Conservation (phyloP, 2,113 vertebrate species). For the Arvicanthis niloticus region DNA sequence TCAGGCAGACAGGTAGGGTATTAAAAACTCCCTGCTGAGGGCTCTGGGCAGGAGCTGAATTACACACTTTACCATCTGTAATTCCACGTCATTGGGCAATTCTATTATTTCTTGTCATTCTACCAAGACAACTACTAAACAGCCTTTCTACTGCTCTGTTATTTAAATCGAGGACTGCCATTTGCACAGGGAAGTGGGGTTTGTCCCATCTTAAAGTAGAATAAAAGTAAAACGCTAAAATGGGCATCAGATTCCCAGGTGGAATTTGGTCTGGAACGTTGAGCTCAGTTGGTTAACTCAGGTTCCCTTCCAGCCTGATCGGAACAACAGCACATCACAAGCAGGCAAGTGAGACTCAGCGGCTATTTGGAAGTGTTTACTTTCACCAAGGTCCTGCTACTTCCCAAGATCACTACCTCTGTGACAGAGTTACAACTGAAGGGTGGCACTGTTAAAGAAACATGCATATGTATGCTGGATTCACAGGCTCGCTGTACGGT, state of each 20-base stretch:
- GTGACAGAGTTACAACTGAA: not conserved
- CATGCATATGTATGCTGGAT: not conserved
- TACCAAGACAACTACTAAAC: constrained; percentile 25
- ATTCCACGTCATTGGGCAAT: constrained; percentile 14
- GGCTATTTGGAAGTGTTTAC: not conserved
- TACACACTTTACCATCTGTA: not conserved
- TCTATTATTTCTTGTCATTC: not conserved
- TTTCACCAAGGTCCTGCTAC: not conserved
- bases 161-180: constrained; percentile 15
- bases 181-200: not conserved
- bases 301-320: not conserved
- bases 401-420: not conserved
- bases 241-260: not conserved
- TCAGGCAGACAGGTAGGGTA: not conserved
- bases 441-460: not conserved
- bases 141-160: not conserved
- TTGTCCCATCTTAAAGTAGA: not conserved
- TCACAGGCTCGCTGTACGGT: not conserved
- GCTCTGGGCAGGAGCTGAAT: not conserved
- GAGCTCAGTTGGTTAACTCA: not conserved
- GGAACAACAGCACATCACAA: not conserved
- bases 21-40: not conserved
- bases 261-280: not conserved
- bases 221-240: not conserved
- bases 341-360: not conserved